Percentiles rank a stretch among this genome's conserved stretches.
Evolutionary conservation across 2,888 invertebrate species (phyloP).

Genomic region (Alitta virens): DNA sequence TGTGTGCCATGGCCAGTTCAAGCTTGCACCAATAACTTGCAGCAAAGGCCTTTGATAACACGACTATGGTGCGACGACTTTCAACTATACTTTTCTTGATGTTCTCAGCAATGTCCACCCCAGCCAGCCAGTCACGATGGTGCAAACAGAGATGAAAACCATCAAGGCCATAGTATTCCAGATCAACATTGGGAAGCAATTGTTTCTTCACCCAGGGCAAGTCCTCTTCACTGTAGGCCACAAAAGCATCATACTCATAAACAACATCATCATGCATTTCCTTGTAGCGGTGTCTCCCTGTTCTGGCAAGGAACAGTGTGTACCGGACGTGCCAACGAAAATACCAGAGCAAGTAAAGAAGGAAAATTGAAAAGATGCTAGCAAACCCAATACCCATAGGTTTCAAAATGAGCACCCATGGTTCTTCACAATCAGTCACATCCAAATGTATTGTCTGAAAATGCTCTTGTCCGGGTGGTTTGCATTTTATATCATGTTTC

Average conservation of each 20-base stretch:
- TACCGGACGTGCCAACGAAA: not conserved
- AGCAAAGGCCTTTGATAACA: slow-evolving; percentile 67
- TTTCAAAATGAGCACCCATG: too few species aligned
- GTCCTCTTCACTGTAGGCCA: slow-evolving; percentile 70
- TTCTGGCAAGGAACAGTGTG: not conserved
- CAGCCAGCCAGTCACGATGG: slow-evolving; percentile 72
- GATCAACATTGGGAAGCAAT: slow-evolving; percentile 66
- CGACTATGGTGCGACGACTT: slow-evolving; percentile 66
- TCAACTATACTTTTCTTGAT: slow-evolving; percentile 70
- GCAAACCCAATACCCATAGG: too few species aligned
- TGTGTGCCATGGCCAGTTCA: slow-evolving; percentile 63
- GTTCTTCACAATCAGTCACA: too few species aligned
- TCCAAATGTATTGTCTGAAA: too few species aligned
- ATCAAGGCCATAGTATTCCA: not conserved
- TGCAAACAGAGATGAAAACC: slow-evolving; percentile 67
- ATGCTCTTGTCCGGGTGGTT: too few species aligned
- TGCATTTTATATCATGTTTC: too few species aligned
- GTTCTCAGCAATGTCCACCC: slow-evolving; percentile 69
- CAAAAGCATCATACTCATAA: slow-evolving; percentile 67
- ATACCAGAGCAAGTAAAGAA: not conserved
- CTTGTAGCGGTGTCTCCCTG: not conserved
- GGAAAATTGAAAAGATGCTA: too few species aligned
- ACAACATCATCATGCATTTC: not conserved
- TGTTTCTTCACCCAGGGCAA: slow-evolving; percentile 67
- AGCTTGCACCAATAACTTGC: slow-evolving; percentile 73